Percentiles rank a stretch among this genome's conserved stretches.
These are phyloP conservation scores for Harpegnathos saltator DNA, from an alignment of 1,140 invertebrate genomes.

Conservation along the genomic window DNA sequence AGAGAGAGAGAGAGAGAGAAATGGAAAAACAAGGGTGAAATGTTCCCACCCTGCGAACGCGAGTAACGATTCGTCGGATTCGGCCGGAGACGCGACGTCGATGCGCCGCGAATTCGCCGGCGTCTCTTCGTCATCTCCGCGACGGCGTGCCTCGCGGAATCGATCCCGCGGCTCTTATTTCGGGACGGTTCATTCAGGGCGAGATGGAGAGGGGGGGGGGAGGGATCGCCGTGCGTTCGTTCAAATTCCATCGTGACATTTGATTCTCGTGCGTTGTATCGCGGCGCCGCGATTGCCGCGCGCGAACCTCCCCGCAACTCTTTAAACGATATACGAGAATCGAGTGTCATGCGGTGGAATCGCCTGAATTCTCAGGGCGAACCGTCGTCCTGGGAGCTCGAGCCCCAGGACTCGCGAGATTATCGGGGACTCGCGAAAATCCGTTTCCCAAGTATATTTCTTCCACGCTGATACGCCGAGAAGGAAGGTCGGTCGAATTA, in stretches of 20 bases:
- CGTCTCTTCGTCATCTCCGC: conserved; percentile 13
- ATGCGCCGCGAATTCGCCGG: not conserved
- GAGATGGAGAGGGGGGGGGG: too few species aligned
- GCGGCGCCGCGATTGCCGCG: not conserved
- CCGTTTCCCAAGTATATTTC: too few species aligned
- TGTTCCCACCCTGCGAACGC: conserved; percentile 12
- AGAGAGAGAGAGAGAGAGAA: too few species aligned
- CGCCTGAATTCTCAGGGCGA: conserved; percentile 23
- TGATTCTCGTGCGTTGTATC: conserved; percentile 72
- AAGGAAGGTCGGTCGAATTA: too few species aligned
- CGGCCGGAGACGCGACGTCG: not conserved
- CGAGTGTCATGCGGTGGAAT: conserved; percentile 37
- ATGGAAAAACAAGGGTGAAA: too few species aligned
- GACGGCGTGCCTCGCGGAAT: conserved; percentile 3
- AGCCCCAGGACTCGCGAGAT: too few species aligned
- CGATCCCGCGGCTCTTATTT: conserved; percentile 37
- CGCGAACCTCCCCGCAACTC: not conserved
- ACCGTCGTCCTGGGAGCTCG: too few species aligned
- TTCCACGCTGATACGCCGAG: too few species aligned
- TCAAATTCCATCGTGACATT: conserved; percentile 76
- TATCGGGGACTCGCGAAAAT: too few species aligned
- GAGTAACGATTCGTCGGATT: not conserved
- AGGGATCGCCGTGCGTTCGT: conserved; percentile 64
- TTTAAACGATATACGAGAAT: not conserved
- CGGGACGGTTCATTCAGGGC: not conserved